Percentiles rank a stretch among this genome's conserved stretches.
phyloP scores from a whole-genome alignment of 2,797 vertebrate species.

The Onychomys arenicola region DNA sequence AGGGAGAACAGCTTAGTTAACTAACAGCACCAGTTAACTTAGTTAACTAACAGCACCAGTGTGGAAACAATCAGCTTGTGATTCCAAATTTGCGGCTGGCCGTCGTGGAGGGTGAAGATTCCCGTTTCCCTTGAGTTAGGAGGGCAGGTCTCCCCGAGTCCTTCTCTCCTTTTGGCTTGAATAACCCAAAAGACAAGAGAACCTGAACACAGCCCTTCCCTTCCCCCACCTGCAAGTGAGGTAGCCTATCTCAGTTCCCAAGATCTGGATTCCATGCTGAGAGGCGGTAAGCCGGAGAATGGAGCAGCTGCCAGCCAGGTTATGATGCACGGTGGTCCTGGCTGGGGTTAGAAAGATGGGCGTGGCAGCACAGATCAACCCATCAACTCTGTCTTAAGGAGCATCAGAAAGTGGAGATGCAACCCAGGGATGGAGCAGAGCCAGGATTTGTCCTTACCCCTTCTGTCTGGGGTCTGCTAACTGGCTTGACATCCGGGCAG shows the following conservation, averaged over 20 bases:
- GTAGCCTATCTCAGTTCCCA: background rate
- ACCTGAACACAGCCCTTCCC: background rate
- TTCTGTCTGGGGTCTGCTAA: constrained; percentile 7
- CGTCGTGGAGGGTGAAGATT: background rate
- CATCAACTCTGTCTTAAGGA: constrained; percentile 17
- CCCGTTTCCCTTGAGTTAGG: background rate
- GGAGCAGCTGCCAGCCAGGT: background rate
- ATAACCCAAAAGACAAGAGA: background rate
- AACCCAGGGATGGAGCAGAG: background rate
- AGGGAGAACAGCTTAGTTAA: background rate
- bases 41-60: background rate
- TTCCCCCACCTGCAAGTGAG: background rate
- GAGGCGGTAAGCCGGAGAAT: background rate
- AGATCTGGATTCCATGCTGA: background rate
- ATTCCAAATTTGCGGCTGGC: background rate
- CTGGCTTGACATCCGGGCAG: background rate
- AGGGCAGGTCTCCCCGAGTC: background rate
- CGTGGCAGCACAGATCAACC: background rate
- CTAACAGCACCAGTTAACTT: background rate
- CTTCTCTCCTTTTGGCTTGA: background rate
- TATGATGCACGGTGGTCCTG: background rate
- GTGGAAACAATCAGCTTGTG: background rate
- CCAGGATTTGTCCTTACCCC: background rate
- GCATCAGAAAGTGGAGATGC: constrained; percentile 26
- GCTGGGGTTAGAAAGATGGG: background rate